Evolutionary conservation across 2,888 invertebrate species (phyloP), one percentile per base, ranked within the genome.

Genomic region (Eristalinus aeneus): DNA sequence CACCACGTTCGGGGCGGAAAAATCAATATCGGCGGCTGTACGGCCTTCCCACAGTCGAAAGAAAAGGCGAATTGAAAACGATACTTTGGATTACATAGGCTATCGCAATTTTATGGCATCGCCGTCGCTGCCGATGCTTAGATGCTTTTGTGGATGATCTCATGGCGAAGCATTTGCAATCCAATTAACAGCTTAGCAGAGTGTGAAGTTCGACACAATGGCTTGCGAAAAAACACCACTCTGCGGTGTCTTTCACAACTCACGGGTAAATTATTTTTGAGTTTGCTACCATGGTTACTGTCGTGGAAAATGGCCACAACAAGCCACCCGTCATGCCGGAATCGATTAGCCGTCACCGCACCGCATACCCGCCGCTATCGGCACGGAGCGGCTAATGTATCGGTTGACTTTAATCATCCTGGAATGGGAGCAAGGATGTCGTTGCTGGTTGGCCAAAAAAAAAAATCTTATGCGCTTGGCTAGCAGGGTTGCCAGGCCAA

Each of bases 361-460:
- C 27, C 27, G 27, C 27, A 2, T 10, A 2, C 2, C 12, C 6
- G 12, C 39, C n/a, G 11, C n/a, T 39, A 56, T 64, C 64, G 56
- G 31, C 16, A 71, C 39, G 39, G 61, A 61, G 12, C 10, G 36
- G 56, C 63, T 31, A 54, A 22, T 32, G 58, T 68, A 34, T 32
- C 61, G 67, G 68, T 23, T 53, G 69, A 36, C 64, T 69, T 64
- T 64, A 77, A 69, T 77, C 71, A 77, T 61, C 65, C 8, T n/a
- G 16, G 46, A 16, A 16, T 46, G 46, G 16, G 16, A 16, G 16
- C 8, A 8, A 16, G 4, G 34, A 22, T 32, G 61, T 34, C 32
- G 61, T 11, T 63, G 61, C 34, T 63, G 61, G 11, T 32, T 34
- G 34, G 61, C 61, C 61, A 31, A 34, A 63, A 63, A 63, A 20